A percentile compares a stretch with the other conserved stretches of the same genome.
phyloP scores from a whole-genome alignment of 2,797 vertebrate species.

The Acipenser transmontanus region DNA sequence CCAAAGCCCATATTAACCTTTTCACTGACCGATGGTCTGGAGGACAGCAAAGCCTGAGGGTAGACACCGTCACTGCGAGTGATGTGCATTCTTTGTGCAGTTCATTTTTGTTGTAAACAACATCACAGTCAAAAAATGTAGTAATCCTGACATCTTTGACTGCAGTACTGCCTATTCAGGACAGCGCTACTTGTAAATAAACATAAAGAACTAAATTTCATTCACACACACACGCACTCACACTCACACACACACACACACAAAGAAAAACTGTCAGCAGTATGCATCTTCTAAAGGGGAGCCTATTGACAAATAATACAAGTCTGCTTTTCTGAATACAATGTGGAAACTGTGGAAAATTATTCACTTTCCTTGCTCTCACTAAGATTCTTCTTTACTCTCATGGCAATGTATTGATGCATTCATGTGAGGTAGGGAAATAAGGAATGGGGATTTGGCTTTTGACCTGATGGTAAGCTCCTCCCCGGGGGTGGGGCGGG shows the following conservation, averaged over 20 bases:
- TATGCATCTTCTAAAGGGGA: too few relatives aligned
- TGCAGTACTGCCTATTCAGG: too few relatives aligned
- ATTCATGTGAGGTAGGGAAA: conserved; percentile 9
- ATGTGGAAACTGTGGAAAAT: neutral
- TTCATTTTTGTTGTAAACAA: neutral
- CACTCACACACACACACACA: too few relatives aligned
- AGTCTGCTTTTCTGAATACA: too few relatives aligned
- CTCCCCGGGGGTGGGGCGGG: neutral
- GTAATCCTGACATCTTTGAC: too few relatives aligned
- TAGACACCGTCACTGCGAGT: neutral
- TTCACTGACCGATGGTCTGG: neutral
- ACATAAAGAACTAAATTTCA: too few relatives aligned
- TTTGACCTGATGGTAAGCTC: neutral
- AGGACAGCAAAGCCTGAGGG: neutral
- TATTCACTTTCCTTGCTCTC: neutral
- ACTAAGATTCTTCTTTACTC: conserved; percentile 13
- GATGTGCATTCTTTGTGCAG: neutral
- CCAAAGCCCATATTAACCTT: conserved; percentile 4
- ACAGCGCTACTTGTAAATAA: too few relatives aligned
- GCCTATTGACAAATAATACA: too few relatives aligned
- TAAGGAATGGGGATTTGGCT: neutral
- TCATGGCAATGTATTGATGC: conserved; percentile 3
- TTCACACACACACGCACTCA: too few relatives aligned
- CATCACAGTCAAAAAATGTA: too few relatives aligned
- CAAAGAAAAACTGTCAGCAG: too few relatives aligned